These are phyloP conservation scores for Lasaia peninsularis DNA, from an alignment of 1,140 invertebrate species.

Conservation along the genomic window DNA sequence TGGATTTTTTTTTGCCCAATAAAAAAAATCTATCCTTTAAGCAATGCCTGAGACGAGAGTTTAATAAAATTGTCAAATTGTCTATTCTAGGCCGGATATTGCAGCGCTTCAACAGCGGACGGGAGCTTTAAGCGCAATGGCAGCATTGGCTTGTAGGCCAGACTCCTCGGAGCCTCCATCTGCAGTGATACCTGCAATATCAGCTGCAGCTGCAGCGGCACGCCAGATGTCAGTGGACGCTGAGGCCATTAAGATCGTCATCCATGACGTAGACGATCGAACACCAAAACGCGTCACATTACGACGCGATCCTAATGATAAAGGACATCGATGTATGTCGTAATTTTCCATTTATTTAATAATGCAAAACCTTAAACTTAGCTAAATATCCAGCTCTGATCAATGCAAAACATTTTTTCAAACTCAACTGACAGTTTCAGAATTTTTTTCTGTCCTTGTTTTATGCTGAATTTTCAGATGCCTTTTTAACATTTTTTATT, in stretches of 20 bases:
- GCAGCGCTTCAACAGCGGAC: constrained; percentile 81
- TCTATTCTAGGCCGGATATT: constrained; percentile 82
- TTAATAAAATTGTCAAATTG: neutral
- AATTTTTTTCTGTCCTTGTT: no score
- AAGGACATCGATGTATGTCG: constrained; percentile 90
- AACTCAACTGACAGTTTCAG: no score
- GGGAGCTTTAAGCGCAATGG: constrained; percentile 53
- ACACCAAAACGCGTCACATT: constrained; percentile 86
- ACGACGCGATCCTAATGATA: constrained; percentile 88
- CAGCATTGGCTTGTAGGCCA: constrained; percentile 43
- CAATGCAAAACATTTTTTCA: neutral
- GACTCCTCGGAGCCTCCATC: constrained; percentile 44
- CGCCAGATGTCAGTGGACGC: constrained; percentile 91
- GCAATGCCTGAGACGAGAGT: no score
- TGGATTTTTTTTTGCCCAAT: no score
- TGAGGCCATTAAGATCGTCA: constrained; percentile 94
- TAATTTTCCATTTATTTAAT: constrained; percentile 6
- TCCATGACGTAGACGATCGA: constrained; percentile 91
- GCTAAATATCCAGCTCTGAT: neutral
- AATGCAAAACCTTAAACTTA: neutral
- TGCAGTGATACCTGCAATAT: constrained; percentile 32
- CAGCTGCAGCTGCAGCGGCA: constrained; percentile 75
- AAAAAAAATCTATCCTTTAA: neutral
- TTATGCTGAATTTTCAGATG: no score
- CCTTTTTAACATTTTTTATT: no score